Evolutionary conservation across 2,888 invertebrate species (phyloP).

Genomic region (Noctua fimbriata): DNA sequence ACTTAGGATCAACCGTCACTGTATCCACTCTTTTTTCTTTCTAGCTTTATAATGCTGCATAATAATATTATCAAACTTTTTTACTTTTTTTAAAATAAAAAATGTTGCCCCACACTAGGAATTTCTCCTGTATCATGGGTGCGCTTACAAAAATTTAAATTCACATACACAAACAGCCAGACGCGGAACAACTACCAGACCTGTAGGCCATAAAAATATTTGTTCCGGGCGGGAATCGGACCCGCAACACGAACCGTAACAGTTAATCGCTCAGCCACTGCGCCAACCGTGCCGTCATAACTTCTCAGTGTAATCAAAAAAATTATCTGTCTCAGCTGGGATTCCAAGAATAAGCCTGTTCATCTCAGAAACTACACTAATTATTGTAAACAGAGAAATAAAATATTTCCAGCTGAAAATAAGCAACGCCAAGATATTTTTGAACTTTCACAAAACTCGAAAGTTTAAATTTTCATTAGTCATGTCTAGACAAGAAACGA

Average conservation of each 20-base stretch:
- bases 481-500: conserved; percentile 35
- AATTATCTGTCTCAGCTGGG: background rate
- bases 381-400: background rate
- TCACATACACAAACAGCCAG: too few relatives aligned
- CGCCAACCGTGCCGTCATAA: background rate
- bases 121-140: too few relatives aligned
- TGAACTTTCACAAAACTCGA: conserved; percentile 4
- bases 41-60: background rate
- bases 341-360: background rate
- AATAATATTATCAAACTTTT: background rate
- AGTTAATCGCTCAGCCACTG: too few relatives aligned
- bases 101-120: too few relatives aligned
- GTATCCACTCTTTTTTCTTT: background rate
- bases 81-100: too few relatives aligned
- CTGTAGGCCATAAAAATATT: too few relatives aligned
- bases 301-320: too few relatives aligned
- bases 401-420: conserved; percentile 8
- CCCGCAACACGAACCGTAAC: too few relatives aligned
- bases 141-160: too few relatives aligned
- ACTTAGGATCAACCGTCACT: background rate
- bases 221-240: too few relatives aligned
- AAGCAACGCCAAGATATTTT: background rate
- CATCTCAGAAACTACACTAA: conserved; percentile 4
- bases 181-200: too few relatives aligned
- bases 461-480: conserved; percentile 38